Percentiles rank a stretch among this genome's conserved stretches.
phyloP scores from a whole-genome alignment of 2,888 invertebrate genomes.

The Ectobius pallidus region DNA sequence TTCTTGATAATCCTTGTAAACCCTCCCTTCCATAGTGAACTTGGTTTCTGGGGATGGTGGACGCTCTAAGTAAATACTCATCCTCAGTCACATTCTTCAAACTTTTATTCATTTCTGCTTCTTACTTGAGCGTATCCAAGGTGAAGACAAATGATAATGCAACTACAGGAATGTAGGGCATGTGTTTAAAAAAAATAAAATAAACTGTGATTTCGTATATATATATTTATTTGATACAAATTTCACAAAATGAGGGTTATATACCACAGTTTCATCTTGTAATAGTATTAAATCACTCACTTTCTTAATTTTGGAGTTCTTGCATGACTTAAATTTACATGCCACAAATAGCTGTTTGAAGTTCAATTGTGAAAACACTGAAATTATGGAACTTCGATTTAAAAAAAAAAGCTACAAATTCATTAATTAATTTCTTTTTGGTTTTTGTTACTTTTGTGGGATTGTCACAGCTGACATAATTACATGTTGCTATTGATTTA shows the following conservation, averaged over 20 bases:
- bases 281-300: conserved; percentile 10
- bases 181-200: no score
- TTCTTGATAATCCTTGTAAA: no score
- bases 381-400: conserved; percentile 20
- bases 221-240: conserved; percentile 37
- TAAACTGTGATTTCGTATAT: conserved; percentile 2
- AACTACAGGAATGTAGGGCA: no score
- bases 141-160: no score
- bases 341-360: conserved; percentile 26
- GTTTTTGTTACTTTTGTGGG: conserved; percentile 32
- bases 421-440: conserved; percentile 22
- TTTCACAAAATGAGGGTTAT: conserved; percentile 39
- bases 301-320: conserved; percentile 24
- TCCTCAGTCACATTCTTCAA: no score
- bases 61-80: no score
- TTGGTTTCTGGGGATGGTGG: no score
- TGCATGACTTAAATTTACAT: conserved; percentile 26
- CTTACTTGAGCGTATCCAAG: no score
- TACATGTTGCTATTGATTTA: conserved; percentile 39
- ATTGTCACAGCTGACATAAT: conserved; percentile 44
- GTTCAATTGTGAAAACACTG: conserved; percentile 23
- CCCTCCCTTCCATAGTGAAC: no score
- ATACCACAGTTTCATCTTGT: conserved; percentile 31
- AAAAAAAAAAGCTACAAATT: conserved; percentile 3
- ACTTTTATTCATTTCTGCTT: no score